Percentiles rank a stretch among this genome's conserved stretches.
Evolutionary conservation across 2,113 vertebrate genomes (phyloP).

Genomic region (Mormyrus iriodes): DNA sequence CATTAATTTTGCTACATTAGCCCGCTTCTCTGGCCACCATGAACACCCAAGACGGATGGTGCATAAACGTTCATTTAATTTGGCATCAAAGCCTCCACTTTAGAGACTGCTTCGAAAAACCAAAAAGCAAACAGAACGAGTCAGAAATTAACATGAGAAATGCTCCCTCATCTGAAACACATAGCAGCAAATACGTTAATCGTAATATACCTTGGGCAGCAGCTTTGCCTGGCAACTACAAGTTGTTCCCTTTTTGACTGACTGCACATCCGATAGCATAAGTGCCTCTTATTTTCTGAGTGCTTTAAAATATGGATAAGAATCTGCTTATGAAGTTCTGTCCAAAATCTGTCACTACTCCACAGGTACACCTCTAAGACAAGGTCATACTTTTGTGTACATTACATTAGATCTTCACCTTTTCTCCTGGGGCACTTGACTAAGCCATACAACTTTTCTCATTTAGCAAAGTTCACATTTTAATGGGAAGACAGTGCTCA

Average conservation of each 20-base stretch:
- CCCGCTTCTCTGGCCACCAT: background rate
- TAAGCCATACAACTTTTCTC: conserved; percentile 64
- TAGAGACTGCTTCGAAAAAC: conserved; percentile 44
- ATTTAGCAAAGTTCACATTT: conserved; percentile 82
- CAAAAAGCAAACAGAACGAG: conserved; percentile 30
- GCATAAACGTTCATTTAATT: background rate
- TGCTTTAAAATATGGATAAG: conserved; percentile 20
- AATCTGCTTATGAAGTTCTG: conserved; percentile 47
- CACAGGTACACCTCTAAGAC: conserved; percentile 54
- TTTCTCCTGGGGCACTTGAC: conserved; percentile 76
- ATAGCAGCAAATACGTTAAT: conserved; percentile 71
- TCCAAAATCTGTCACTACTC: conserved; percentile 58
- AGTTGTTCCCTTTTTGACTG: conserved; percentile 29
- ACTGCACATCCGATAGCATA: conserved; percentile 35
- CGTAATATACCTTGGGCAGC: conserved; percentile 30
- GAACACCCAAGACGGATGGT: conserved; percentile 6
- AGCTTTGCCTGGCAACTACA: conserved; percentile 29
- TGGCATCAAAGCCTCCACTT: conserved; percentile 39
- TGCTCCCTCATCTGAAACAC: conserved; percentile 27
- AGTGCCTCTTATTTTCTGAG: conserved; percentile 51
- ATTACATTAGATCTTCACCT: conserved; percentile 58
- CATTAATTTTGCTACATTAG: background rate
- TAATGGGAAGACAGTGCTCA: conserved; percentile 88
- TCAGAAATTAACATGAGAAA: conserved; percentile 28
- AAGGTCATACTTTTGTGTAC: conserved; percentile 60